These are phyloP conservation scores for Labrus mixtus DNA, from an alignment of 2,113 vertebrate genomes.

Conservation along the genomic window DNA sequence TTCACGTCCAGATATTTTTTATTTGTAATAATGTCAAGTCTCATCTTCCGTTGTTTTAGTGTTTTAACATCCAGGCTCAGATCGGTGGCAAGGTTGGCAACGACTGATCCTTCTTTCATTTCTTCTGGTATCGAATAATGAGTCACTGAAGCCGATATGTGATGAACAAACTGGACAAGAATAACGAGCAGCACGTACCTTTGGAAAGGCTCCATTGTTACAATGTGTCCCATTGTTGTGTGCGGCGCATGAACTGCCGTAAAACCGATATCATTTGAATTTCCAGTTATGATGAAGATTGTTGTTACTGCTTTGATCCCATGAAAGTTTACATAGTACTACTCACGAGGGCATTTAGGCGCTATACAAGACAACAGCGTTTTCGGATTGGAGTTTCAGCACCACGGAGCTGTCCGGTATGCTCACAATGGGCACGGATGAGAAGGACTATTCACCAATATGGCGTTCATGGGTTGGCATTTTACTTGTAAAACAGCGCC, in stretches of 20 bases:
- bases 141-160: slow-evolving; percentile 37
- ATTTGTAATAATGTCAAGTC: slow-evolving; percentile 26
- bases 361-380: too few relatives aligned
- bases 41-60: slow-evolving; percentile 66
- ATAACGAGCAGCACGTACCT: slow-evolving; percentile 1
- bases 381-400: slow-evolving; percentile 1
- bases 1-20: slow-evolving; percentile 18
- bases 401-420: neutral
- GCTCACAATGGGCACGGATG: neutral
- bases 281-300: neutral
- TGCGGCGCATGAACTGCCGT: neutral
- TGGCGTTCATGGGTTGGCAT: rapidly evolving
- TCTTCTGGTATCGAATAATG: slow-evolving; percentile 83
- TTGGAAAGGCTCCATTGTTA: neutral
- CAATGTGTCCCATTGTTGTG: neutral
- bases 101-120: slow-evolving; percentile 81
- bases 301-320: neutral
- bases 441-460: neutral
- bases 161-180: neutral
- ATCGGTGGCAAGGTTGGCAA: slow-evolving; percentile 82
- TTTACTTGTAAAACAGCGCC: slow-evolving; percentile 35
- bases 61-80: slow-evolving; percentile 76
- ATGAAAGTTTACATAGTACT: neutral
- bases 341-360: neutral
- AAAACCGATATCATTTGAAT: neutral